Evolutionary conservation across 1,140 invertebrate genomes (phyloP).

Genomic region (Bombus sylvicola): DNA sequence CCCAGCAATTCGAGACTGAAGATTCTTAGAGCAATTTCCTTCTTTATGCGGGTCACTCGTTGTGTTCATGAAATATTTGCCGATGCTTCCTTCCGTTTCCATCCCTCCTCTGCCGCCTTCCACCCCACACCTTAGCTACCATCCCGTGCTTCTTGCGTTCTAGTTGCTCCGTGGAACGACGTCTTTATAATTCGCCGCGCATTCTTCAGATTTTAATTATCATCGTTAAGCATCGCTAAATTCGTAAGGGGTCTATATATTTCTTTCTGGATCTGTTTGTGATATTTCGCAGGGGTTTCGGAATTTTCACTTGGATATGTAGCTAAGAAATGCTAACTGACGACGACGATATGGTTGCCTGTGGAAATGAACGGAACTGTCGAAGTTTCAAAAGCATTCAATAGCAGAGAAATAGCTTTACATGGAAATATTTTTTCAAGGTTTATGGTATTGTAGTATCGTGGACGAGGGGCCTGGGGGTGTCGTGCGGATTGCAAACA

Average conservation of each 20-base stretch:
- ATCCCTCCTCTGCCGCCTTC: no score
- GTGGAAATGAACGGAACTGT: no score
- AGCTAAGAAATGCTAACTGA: no score
- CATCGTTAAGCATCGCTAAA: neutral
- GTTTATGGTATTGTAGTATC: no score
- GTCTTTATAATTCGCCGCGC: slow-evolving; percentile 23
- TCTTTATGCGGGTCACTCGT: slow-evolving; percentile 52
- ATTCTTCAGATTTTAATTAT: slow-evolving; percentile 37
- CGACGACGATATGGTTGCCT: no score
- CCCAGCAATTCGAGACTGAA: slow-evolving; percentile 58
- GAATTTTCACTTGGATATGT: no score
- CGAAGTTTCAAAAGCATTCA: no score
- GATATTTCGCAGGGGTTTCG: no score
- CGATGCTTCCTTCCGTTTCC: neutral
- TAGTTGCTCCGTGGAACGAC: neutral
- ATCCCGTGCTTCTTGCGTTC: neutral
- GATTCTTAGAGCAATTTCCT: slow-evolving; percentile 53
- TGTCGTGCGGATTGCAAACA: no score
- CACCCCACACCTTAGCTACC: neutral
- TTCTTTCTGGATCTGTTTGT: neutral
- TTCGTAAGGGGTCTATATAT: neutral
- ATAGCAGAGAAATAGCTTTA: no score
- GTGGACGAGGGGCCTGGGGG: no score
- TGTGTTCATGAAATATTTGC: slow-evolving; percentile 38
- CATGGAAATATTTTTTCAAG: no score